Percentiles rank a stretch among this genome's conserved stretches.
These are phyloP conservation scores for Meloidogyne floridensis DNA, from an alignment of 1,140 invertebrate genomes.

Conservation along the genomic window DNA sequence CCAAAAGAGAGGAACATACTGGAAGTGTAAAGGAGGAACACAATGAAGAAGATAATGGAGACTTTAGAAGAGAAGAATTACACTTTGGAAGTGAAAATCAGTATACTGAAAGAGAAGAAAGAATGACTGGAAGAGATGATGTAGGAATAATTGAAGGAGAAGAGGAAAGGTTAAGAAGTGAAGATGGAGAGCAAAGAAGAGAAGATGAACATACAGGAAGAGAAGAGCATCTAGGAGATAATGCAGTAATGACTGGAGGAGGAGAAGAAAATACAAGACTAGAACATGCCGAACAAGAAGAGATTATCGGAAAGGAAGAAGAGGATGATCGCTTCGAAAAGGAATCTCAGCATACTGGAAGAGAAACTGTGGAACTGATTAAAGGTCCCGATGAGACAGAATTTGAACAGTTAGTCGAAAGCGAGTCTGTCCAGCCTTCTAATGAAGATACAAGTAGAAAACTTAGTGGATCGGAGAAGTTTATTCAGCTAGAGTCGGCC, in stretches of 20 bases:
- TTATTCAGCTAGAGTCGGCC: background rate
- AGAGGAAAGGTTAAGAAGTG: background rate
- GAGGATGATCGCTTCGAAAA: background rate
- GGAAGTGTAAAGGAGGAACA: background rate
- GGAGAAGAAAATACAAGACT: background rate
- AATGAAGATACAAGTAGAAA: conserved; percentile 4
- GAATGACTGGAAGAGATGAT: conserved; percentile 1
- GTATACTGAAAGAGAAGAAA: background rate
- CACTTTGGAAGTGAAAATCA: background rate
- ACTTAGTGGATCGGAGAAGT: background rate
- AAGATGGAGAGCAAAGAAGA: background rate
- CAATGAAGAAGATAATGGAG: background rate
- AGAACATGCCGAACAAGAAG: background rate
- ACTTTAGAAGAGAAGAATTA: background rate
- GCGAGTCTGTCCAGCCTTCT: background rate
- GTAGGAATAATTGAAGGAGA: background rate
- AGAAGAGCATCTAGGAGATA: background rate
- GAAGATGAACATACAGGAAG: background rate
- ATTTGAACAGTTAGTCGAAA: background rate
- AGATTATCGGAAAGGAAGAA: background rate
- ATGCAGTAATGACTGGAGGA: background rate
- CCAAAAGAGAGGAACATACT: background rate
- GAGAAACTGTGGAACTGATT: background rate
- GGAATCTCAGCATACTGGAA: background rate
- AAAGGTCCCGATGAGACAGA: background rate